These are phyloP conservation scores for Notarius lentiginosus DNA, from an alignment of 2,113 vertebrate genomes.

Conservation along the genomic window DNA sequence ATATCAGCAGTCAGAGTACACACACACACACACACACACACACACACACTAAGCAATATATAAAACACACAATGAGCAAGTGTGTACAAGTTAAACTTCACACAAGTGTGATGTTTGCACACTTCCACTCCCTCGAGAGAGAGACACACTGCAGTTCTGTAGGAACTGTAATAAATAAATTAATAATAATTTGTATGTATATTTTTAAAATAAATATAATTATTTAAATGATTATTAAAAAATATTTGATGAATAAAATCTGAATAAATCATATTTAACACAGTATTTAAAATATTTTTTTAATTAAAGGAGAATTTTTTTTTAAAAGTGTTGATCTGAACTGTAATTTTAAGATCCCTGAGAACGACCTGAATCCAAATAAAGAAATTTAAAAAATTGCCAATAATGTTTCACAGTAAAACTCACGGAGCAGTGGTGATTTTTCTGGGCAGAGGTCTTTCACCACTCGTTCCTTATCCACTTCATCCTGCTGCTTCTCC, in stretches of 20 bases:
- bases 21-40: background rate
- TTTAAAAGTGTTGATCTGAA: background rate
- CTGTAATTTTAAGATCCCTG: background rate
- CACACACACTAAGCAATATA: background rate
- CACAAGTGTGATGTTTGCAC: slow-evolving; percentile 31
- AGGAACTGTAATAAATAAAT: background rate
- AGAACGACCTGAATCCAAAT: background rate
- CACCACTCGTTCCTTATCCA: slow-evolving; percentile 36
- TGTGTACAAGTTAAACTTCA: background rate
- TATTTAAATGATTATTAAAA: too few relatives aligned
- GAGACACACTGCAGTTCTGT: background rate
- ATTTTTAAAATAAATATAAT: too few relatives aligned
- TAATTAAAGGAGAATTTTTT: background rate
- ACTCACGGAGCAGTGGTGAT: slow-evolving; percentile 73
- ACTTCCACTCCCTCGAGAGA: slow-evolving; percentile 18
- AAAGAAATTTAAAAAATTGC: background rate
- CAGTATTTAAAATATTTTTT: background rate
- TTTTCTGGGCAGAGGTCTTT: slow-evolving; percentile 58
- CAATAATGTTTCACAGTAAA: background rate
- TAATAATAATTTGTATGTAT: too few relatives aligned
- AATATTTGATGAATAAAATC: too few relatives aligned
- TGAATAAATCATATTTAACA: too few relatives aligned
- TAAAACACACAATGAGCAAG: background rate
- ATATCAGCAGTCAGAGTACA: background rate
- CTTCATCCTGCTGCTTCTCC: background rate